Conservation (phyloP, 2,797 vertebrate genomes). For the Dryobates pubescens region DNA sequence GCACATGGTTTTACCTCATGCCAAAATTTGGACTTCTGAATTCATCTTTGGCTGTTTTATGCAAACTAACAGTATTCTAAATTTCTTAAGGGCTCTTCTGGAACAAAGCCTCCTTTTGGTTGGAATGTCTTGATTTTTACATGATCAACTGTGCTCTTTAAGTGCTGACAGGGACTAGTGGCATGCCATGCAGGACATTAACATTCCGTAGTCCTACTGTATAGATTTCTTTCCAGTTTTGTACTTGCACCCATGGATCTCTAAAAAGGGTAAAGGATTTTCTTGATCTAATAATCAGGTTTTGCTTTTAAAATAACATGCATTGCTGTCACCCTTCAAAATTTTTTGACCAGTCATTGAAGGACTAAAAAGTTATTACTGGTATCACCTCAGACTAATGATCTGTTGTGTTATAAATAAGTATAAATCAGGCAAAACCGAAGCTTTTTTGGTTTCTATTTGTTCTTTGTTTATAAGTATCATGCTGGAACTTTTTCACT, state of each 20-base stretch:
- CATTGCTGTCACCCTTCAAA: conserved; percentile 52
- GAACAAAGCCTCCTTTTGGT: conserved; percentile 59
- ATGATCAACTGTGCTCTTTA: not conserved
- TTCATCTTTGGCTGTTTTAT: conserved; percentile 70
- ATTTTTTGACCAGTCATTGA: conserved; percentile 35
- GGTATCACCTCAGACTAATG: conserved; percentile 56
- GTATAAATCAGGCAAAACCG: not conserved
- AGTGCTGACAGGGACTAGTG: conserved; percentile 32
- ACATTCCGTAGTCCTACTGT: conserved; percentile 46
- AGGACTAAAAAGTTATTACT: conserved; percentile 11
- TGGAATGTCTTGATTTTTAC: conserved; percentile 65
- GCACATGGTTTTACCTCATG: conserved; percentile 84
- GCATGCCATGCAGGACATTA: conserved; percentile 40
- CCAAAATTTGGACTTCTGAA: conserved; percentile 78
- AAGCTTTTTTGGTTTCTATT: conserved; percentile 42
- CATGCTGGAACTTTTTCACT: conserved; percentile 47
- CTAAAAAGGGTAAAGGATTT: conserved; percentile 47
- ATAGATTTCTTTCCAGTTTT: conserved; percentile 60
- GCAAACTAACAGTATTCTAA: conserved; percentile 64
- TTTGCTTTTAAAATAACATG: conserved; percentile 60
- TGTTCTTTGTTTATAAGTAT: conserved; percentile 62
- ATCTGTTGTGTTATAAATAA: conserved; percentile 49
- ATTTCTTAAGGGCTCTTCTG: conserved; percentile 60
- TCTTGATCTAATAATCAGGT: conserved; percentile 52
- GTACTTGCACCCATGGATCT: conserved; percentile 61